Evolutionary conservation across 2,797 vertebrate species (phyloP).

Genomic region (Macropodus opercularis): DNA sequence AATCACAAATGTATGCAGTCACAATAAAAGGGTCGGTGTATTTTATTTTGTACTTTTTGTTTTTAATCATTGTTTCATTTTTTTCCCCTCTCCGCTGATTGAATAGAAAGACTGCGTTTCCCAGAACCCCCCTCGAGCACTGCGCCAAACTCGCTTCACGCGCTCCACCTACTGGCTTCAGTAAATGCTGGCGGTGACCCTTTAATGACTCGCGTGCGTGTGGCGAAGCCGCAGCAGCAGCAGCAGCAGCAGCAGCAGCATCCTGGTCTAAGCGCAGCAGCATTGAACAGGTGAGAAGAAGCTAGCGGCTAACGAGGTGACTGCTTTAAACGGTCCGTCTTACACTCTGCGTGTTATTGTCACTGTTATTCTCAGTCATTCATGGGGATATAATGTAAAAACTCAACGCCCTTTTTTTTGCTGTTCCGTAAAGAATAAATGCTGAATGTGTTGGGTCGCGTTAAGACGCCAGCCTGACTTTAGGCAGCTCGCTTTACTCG

Average conservation of each 20-base stretch:
- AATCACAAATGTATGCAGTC: too few species aligned
- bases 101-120: conserved; percentile 61
- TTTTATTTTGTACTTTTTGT: background rate
- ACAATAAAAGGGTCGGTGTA: too few species aligned
- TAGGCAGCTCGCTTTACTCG: background rate
- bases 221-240: conserved; percentile 57
- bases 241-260: conserved; percentile 63
- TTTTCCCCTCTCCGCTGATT: rapidly evolving
- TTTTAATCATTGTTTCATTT: background rate
- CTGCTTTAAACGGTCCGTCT: background rate
- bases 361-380: background rate
- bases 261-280: conserved; percentile 44
- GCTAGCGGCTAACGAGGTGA: background rate
- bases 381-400: background rate
- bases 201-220: conserved; percentile 36
- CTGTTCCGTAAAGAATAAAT: conserved; percentile 9
- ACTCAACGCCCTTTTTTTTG: conserved; percentile 11
- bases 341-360: background rate
- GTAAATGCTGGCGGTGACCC: conserved; percentile 17
- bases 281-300: conserved; percentile 74
- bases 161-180: conserved; percentile 75
- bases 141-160: conserved; percentile 72
- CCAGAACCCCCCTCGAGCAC: conserved; percentile 64
- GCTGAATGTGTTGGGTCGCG: conserved; percentile 10
- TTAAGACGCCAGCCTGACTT: conserved; percentile 25